Conservation (phyloP, 1,140 invertebrate genomes). For the Ganaspis sp. region DNA sequence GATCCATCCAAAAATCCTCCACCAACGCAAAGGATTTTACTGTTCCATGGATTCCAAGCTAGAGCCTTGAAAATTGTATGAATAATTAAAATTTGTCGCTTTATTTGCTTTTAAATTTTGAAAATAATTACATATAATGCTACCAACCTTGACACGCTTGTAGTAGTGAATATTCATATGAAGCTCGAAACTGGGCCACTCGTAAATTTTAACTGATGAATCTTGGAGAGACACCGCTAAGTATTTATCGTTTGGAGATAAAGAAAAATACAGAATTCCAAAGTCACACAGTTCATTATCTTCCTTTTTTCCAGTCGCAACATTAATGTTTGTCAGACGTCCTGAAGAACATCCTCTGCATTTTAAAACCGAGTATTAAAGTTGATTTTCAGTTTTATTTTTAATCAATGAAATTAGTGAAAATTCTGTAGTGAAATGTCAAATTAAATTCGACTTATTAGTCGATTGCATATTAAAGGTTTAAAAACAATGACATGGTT, state of each 20-base stretch:
- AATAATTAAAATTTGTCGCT: slow-evolving; percentile 4
- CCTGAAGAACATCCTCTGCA: neutral
- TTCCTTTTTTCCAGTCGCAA: neutral
- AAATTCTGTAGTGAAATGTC: too few species aligned
- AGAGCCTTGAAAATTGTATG: slow-evolving; percentile 59
- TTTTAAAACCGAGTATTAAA: neutral
- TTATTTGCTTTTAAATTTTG: neutral
- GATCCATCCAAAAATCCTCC: slow-evolving; percentile 51
- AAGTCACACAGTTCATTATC: neutral
- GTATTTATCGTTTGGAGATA: slow-evolving; percentile 58
- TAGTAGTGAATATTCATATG: slow-evolving; percentile 51
- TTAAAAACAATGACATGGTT: too few species aligned
- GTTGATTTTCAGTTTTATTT: too few species aligned
- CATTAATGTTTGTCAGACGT: neutral
- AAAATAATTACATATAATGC: neutral
- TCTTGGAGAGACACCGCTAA: slow-evolving; percentile 45
- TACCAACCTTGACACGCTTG: slow-evolving; percentile 44
- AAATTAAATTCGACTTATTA: too few species aligned
- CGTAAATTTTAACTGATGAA: slow-evolving; percentile 45
- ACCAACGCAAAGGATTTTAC: slow-evolving; percentile 58
- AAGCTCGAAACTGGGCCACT: slow-evolving; percentile 42
- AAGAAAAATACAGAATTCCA: slow-evolving; percentile 39
- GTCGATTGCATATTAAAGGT: too few species aligned
- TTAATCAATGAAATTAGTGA: too few species aligned
- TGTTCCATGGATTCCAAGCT: slow-evolving; percentile 64